These are phyloP conservation scores for Pogonognathellus flavescens DNA, from an alignment of 1,140 invertebrate species.

Conservation along the genomic window DNA sequence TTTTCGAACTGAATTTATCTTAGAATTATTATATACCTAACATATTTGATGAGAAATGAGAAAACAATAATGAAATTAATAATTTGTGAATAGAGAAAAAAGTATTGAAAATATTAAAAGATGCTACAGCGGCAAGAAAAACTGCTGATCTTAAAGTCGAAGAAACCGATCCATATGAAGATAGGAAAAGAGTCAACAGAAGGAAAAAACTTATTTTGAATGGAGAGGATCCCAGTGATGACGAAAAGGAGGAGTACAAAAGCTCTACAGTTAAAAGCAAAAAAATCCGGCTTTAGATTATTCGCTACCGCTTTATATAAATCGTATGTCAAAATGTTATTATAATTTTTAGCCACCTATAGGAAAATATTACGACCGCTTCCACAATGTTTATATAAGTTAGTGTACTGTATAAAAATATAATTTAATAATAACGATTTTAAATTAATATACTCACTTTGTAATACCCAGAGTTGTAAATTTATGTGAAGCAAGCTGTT, in stretches of 20 bases:
- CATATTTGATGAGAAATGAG: background rate
- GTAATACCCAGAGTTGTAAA: too few species aligned
- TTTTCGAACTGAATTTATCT: background rate
- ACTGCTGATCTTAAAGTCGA: constrained; percentile 46
- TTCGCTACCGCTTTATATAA: too few species aligned
- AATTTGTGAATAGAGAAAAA: constrained; percentile 55
- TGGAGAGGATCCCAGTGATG: background rate
- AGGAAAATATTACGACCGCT: too few species aligned
- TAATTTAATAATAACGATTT: too few species aligned
- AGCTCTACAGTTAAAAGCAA: too few species aligned
- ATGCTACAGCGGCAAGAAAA: constrained; percentile 55
- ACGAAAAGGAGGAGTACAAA: background rate
- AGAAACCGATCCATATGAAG: constrained; percentile 28
- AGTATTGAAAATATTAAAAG: constrained; percentile 63
- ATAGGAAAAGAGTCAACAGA: constrained; percentile 11
- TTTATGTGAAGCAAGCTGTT: too few species aligned
- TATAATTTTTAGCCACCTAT: too few species aligned
- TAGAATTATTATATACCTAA: background rate
- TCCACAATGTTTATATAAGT: too few species aligned
- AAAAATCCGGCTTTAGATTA: too few species aligned
- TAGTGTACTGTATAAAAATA: too few species aligned
- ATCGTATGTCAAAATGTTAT: too few species aligned
- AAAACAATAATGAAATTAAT: background rate
- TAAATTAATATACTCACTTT: too few species aligned
- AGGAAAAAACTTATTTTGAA: constrained; percentile 29